Evolutionary conservation across 1,140 invertebrate genomes (phyloP).

Genomic region (Adoxophyes honmai): DNA sequence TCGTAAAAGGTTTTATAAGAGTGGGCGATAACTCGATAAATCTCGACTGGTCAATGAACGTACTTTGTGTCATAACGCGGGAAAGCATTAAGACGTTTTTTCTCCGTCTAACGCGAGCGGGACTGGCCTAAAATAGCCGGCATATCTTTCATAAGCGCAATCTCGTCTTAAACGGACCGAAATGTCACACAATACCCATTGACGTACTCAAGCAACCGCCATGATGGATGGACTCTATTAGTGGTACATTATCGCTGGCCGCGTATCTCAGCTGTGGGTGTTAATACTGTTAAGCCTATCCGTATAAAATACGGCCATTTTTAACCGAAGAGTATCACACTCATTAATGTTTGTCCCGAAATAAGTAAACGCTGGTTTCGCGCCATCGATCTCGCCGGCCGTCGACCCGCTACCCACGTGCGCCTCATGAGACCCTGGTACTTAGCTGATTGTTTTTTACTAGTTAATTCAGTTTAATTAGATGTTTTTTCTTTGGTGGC

Average conservation of each 20-base stretch:
- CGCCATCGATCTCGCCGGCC: conserved; percentile 1
- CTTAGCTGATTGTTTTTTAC: conserved; percentile 11
- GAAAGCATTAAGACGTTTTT: too few species aligned
- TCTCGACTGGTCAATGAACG: too few species aligned
- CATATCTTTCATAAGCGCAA: too few species aligned
- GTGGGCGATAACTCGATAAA: too few species aligned
- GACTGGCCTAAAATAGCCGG: too few species aligned
- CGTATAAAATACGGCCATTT: conserved; percentile 2
- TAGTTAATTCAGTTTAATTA: conserved; percentile 14
- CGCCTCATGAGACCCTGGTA: conserved; percentile 2
- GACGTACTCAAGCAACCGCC: too few species aligned
- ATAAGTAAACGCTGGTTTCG: conserved; percentile 13
- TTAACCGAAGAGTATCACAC: conserved; percentile 4
- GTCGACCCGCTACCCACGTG: background rate
- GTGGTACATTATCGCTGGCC: background rate
- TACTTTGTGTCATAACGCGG: too few species aligned
- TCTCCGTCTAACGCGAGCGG: too few species aligned
- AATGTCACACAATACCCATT: too few species aligned
- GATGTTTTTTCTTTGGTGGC: background rate
- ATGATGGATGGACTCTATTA: background rate
- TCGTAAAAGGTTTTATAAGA: too few species aligned
- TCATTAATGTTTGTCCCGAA: conserved; percentile 7
- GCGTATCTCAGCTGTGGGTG: conserved; percentile 7
- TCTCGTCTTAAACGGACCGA: too few species aligned
- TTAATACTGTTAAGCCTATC: background rate